Percentiles rank a stretch among this genome's conserved stretches.
Evolutionary conservation across 2,888 invertebrate species (phyloP).

Genomic region (Corbicula japonica): DNA sequence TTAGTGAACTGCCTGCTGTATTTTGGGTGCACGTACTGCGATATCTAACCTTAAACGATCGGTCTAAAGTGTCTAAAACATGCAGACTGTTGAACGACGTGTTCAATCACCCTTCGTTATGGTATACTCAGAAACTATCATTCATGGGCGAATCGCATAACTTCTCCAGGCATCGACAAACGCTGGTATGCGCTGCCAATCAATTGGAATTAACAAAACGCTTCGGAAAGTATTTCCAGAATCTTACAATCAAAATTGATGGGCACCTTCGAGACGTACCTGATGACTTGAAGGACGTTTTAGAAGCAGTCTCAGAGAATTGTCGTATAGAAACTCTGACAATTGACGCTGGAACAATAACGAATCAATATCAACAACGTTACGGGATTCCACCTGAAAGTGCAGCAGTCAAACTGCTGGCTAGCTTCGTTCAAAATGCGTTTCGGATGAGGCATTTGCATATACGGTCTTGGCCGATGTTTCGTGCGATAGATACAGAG

Average conservation of each 20-base stretch:
- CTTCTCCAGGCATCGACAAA: conserved; percentile 8
- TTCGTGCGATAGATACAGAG: conserved; percentile 51
- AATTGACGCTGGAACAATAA: conserved; percentile 72
- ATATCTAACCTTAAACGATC: conserved; percentile 71
- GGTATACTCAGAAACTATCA: conserved; percentile 73
- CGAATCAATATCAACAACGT: conserved; percentile 60
- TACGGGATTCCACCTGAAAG: conserved; percentile 59
- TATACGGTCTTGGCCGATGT: conserved; percentile 80
- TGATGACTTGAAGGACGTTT: conserved; percentile 59
- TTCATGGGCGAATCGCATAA: conserved; percentile 53
- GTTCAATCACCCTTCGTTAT: conserved; percentile 80
- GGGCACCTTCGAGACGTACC: conserved; percentile 72
- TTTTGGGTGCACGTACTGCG: conserved; percentile 76
- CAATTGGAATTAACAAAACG: conserved; percentile 68
- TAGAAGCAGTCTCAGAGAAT: conserved; percentile 69
- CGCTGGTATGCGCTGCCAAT: conserved; percentile 27
- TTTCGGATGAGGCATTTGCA: conserved; percentile 73
- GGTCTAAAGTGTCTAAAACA: conserved; percentile 71
- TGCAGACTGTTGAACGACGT: conserved; percentile 72
- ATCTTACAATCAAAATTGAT: conserved; percentile 72
- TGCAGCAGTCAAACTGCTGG: conserved; percentile 66
- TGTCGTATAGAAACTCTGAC: conserved; percentile 79
- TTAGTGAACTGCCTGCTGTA: conserved; percentile 77
- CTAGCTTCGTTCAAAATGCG: conserved; percentile 74
- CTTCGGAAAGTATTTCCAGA: conserved; percentile 79